Evolutionary conservation across 2,888 invertebrate species (phyloP), one percentile per base, ranked within the genome.

Genomic region (Acanthosepion esculentum): DNA sequence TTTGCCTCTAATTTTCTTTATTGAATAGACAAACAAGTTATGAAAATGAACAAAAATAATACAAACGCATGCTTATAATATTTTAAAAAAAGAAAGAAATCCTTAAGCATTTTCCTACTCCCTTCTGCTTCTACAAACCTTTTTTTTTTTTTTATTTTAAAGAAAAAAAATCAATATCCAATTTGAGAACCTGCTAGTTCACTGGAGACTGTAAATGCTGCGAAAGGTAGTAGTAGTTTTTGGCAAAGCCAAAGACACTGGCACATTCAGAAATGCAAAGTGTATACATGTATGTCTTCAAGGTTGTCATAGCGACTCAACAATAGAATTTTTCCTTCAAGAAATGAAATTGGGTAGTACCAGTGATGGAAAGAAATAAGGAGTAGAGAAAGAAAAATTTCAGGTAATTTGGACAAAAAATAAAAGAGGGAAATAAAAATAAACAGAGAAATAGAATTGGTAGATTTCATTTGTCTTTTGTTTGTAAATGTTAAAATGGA

Each of bases 311-410:
- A 33, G 78, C 78, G 33, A 78, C 78, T 78, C n/a, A 12, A 78
- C 78, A 78, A 78, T 78, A 78, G 78, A 78, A 78, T 78, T n/a
- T 33, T 78, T n/a, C 78, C n/a, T 78, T n/a, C 78, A 78, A 78
- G 78, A 78, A 78, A 78, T 33, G 33, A 78, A 78, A 78, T n/a
- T 78, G 33, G 78, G 15, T n/a, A 33, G 78, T 12, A 78, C 12
- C n/a, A 15, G n/a, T 15, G n/a, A 78, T n/a, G n/a, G 78, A 33
- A 78, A 15, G n/a, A 78, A 29, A 78, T n/a, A n/a, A 78, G 15
- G n/a, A 78, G 8, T 12, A n/a, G 18, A n/a, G 33, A 78, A 78
- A n/a, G 12, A 78, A n/a, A 78, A 12, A 78, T n/a, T 78, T 33
- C 23, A 33, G 78, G 18, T 33, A 15, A 78, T 78, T 78, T 12